Evolutionary conservation across 2,888 invertebrate genomes (phyloP).

Genomic region (Papilio elwesi): DNA sequence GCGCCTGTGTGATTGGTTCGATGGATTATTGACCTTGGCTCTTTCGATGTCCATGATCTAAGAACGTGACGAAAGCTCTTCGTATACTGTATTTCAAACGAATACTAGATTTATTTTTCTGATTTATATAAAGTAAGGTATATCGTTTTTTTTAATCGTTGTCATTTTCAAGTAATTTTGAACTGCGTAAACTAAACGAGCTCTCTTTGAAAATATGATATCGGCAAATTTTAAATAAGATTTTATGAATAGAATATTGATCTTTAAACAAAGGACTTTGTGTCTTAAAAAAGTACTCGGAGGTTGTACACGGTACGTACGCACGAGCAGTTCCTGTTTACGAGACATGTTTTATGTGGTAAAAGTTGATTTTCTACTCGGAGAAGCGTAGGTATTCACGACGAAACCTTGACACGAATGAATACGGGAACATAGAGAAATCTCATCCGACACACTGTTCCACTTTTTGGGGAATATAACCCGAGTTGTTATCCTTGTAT

Average conservation of each 20-base stretch:
- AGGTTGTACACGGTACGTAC: constrained; percentile 45
- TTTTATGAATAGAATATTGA: constrained; percentile 10
- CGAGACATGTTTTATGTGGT: constrained; percentile 78
- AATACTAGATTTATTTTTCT: constrained; percentile 5
- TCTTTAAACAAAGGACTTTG: constrained; percentile 27
- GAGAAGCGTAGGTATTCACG: constrained; percentile 65
- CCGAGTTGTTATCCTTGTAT: not conserved
- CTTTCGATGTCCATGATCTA: constrained; percentile 50
- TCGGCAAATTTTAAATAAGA: not conserved
- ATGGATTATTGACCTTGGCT: constrained; percentile 56
- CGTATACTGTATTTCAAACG: constrained; percentile 36
- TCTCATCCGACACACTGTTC: constrained; percentile 18
- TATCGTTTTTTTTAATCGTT: no score
- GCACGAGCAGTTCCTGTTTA: constrained; percentile 71
- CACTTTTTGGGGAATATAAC: not conserved
- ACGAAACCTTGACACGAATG: constrained; percentile 57
- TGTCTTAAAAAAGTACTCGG: constrained; percentile 38
- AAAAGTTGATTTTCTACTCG: constrained; percentile 79
- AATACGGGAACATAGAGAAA: constrained; percentile 39
- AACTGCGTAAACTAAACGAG: no score
- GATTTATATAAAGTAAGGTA: no score
- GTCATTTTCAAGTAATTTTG: no score
- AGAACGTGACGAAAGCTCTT: constrained; percentile 42
- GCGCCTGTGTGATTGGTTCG: constrained; percentile 46
- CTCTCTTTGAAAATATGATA: no score